phyloP scores from a whole-genome alignment of 2,797 vertebrate species.

The Gymnothorax reevesii region DNA sequence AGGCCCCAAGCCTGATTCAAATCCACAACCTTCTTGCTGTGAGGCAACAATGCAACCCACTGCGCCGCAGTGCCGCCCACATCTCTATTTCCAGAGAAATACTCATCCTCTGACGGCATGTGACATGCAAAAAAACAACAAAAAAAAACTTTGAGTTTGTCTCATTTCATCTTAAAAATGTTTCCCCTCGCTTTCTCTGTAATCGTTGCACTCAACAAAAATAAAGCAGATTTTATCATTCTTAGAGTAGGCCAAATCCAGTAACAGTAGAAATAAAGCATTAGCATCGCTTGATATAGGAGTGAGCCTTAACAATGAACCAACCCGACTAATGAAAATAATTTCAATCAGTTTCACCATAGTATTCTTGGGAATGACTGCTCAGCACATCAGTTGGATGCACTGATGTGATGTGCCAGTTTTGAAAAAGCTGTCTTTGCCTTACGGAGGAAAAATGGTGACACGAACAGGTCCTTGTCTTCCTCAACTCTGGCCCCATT shows the following conservation, averaged over 20 bases:
- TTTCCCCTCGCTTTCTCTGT: not conserved
- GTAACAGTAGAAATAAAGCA: not conserved
- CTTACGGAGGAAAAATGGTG: not conserved
- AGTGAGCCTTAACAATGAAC: not conserved
- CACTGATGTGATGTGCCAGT: not conserved
- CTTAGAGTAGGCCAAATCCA: not conserved
- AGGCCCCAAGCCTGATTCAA: too few relatives aligned
- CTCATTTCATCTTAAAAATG: not conserved
- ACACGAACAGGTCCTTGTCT: not conserved
- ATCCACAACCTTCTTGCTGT: too few relatives aligned
- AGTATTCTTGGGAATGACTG: not conserved
- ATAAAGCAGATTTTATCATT: not conserved
- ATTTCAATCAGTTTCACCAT: not conserved
- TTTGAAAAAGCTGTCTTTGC: not conserved
- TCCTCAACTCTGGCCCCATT: not conserved
- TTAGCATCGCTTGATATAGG: not conserved
- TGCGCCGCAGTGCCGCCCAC: too few relatives aligned
- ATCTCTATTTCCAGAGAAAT: not conserved
- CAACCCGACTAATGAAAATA: not conserved
- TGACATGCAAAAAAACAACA: not conserved
- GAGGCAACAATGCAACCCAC: too few relatives aligned
- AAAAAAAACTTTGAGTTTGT: not conserved
- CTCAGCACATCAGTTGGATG: not conserved
- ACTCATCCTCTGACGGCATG: not conserved
- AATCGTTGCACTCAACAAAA: not conserved